Evolutionary conservation across 2,888 invertebrate genomes (phyloP), one percentile per base, ranked within the genome.

Genomic region (Cosmia trapezina): DNA sequence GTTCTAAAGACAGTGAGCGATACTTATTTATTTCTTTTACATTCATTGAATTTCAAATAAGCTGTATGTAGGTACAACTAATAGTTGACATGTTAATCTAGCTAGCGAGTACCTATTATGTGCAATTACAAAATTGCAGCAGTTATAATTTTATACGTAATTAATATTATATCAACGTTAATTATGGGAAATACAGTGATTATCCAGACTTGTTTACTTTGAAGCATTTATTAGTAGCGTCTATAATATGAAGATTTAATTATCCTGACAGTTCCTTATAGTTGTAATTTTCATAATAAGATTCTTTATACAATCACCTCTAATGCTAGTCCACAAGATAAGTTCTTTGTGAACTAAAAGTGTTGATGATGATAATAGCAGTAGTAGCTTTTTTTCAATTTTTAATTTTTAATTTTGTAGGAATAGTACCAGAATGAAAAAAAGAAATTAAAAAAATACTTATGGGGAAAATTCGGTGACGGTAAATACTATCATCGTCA

Each of bases 31-130:
- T 17, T 67, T 80, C 11, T 68, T 74, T 83, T 65, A 60, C 72
- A 80, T 77, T 70, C 2, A 83, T 80, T 76, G 81, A 74, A 83
- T 75, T 72, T 64, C 70, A 80, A 83, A 80, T 83, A 70, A 72
- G 72, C 45, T 51, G 61, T 73, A 45, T 51, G 61, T 73, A 45
- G 14, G 4, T 49, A 54, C 17, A 65, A 70, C 22, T 76, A 74
- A 71, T 76, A 69, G 57, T 64, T 63, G 51, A 54, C 69, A 73
- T 53, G 78, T 65, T 45, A 56, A 47, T 69, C 61, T 66, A 41
- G 61, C 61, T 66, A 41, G 61, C 61, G 63, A 41, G 61, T 78
- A 51, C n/a, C n/a, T n/a, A n/a, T n/a, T n/a, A n/a, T n/a, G n/a
- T n/a, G n/a, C n/a, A n/a, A n/a, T n/a, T n/a, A n/a, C n/a, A n/a